Evolutionary conservation across 2,113 vertebrate genomes (phyloP), one percentile per base, ranked within the genome.

Genomic region (Anarrhichthys ocellatus): DNA sequence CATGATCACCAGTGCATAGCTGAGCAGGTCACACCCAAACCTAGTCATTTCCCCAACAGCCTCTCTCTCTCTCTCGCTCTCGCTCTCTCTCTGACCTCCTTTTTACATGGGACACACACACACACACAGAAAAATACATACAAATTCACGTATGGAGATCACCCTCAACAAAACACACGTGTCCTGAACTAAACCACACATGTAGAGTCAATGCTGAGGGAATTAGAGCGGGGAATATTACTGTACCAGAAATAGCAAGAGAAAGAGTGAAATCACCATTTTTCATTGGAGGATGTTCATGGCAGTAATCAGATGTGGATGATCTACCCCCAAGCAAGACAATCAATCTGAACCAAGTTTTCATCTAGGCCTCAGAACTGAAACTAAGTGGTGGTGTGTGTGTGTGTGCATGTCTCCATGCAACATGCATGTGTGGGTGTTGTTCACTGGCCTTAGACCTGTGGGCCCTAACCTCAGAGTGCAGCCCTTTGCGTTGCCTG

Each of bases 1-100:
- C 94, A 95, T 95, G 95, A 95, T 94, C 94, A 89, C 88, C 92
- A 92, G 87, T 80, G 89, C 94, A 92, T 92, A 92, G 91, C 90
- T 89, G 84, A 93, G 87, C 73, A 88, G 93, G 90, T 93, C 92
- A 91, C 90, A 94, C 91, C 93, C 93, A 93, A 93, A 92, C 78
- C 85, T 59, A 91, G 90, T 89, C 90, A 88, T 92, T 91, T 93
- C 87, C 79, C 86, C 76, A 90, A 79, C 90, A 91, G 83, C 56
- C 82, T 50, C 80, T 81, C 59, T 44, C 54, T 72, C 73, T 78
- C 87, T 82, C 29, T 50, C 46, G 52, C 44, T 48, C 15, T 20
- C 65, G 11, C 75, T 52, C 27, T 71, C 75, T 81, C 54, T 77
- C 76, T 84, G 87, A 70, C 85, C 80, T 85, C 42, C 24, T 89